A percentile compares a stretch with the other conserved stretches of the same genome.
These are phyloP conservation scores for Ardeotis arabs DNA, from an alignment of 2,113 vertebrate species.

Conservation along the genomic window DNA sequence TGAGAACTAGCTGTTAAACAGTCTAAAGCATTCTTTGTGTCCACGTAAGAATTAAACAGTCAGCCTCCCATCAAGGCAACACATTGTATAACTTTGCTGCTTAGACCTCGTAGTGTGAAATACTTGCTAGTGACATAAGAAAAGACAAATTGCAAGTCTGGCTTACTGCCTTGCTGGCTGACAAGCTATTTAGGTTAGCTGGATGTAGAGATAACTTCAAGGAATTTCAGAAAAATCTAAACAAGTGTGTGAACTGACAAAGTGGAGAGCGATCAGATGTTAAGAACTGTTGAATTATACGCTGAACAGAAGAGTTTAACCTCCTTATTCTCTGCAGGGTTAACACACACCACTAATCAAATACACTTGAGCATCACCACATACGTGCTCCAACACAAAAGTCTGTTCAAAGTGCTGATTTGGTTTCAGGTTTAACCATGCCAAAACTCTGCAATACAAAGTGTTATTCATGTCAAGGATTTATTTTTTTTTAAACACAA, in stretches of 20 bases:
- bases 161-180: background rate
- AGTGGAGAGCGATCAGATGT: background rate
- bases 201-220: background rate
- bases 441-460: background rate
- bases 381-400: background rate
- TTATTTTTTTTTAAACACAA: background rate
- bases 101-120: background rate
- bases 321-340: background rate
- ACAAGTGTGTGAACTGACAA: background rate
- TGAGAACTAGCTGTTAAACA: background rate
- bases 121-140: background rate
- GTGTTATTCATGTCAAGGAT: background rate
- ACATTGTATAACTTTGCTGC: background rate
- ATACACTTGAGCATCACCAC: background rate
- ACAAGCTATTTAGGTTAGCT: background rate
- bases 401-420: background rate
- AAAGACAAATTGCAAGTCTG: background rate
- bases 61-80: background rate
- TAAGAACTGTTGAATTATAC: background rate
- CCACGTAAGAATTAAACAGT: background rate
- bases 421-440: background rate
- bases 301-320: background rate
- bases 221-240: constrained; percentile 11
- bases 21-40: background rate
- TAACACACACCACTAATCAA: background rate